These are phyloP conservation scores for Marcusenius ussheri DNA, from an alignment of 2,113 vertebrate species.

Conservation along the genomic window DNA sequence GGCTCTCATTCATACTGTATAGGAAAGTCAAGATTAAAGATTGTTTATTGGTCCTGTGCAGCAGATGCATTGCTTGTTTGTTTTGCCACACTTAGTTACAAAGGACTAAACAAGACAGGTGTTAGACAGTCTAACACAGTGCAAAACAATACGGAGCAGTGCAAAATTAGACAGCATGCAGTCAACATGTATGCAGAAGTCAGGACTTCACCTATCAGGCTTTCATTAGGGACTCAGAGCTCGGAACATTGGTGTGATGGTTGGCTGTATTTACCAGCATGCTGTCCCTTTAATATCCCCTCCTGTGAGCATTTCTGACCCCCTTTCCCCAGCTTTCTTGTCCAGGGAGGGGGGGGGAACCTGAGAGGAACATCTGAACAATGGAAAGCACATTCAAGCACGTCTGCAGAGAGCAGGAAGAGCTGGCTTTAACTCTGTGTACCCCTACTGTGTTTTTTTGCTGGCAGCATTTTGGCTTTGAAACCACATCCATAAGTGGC, in stretches of 20 bases:
- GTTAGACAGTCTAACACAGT: not conserved
- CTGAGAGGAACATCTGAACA: not conserved
- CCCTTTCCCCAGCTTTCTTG: not conserved
- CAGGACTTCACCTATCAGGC: not conserved
- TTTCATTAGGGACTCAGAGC: not conserved
- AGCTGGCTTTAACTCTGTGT: not conserved
- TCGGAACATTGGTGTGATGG: not conserved
- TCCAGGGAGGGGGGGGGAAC: not conserved
- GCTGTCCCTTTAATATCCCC: not conserved
- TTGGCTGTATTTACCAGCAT: not conserved
- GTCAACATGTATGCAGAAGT: not conserved
- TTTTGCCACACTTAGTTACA: not conserved
- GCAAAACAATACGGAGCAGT: not conserved
- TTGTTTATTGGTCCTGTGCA: conserved; percentile 45
- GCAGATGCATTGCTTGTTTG: conserved; percentile 23
- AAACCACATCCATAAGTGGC: conserved; percentile 58
- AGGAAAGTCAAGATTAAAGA: not conserved
- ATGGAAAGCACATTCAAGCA: not conserved
- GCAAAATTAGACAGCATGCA: not conserved
- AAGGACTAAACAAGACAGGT: conserved; percentile 5
- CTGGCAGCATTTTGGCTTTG: conserved; percentile 26
- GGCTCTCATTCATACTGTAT: not conserved
- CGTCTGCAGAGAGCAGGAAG: not conserved
- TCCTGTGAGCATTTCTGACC: not conserved
- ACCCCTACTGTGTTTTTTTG: not conserved